Conservation (phyloP, 2,888 invertebrate genomes). For the Atethmia centrago region DNA sequence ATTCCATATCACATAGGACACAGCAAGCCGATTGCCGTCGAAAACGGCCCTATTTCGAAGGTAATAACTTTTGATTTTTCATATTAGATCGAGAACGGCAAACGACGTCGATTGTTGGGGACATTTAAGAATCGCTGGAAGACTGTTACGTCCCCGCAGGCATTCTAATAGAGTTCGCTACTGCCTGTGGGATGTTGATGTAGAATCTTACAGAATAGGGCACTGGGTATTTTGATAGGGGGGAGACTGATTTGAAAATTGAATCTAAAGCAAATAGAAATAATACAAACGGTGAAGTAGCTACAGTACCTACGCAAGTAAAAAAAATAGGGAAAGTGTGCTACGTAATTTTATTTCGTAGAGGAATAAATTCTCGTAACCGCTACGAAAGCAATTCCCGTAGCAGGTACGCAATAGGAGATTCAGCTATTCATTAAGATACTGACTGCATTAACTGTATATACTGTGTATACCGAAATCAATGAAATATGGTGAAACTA, state of each 20-base stretch:
- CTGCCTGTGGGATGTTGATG: constrained; percentile 63
- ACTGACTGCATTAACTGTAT: not conserved
- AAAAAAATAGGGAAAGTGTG: not conserved
- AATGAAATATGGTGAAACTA: not conserved
- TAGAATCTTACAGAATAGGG: constrained; percentile 62
- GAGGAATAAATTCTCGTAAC: not conserved
- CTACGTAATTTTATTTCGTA: constrained; percentile 4
- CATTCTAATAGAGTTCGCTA: constrained; percentile 83
- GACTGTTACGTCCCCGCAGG: constrained; percentile 84
- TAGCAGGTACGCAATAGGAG: not conserved
- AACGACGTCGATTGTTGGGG: constrained; percentile 74
- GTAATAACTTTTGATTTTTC: constrained; percentile 77
- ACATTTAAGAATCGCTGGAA: constrained; percentile 83
- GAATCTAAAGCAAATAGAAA: constrained; percentile 46
- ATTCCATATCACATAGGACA: constrained; percentile 23
- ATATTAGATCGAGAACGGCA: constrained; percentile 75
- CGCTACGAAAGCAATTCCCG: not conserved
- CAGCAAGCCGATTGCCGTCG: constrained; percentile 36
- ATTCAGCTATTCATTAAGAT: not conserved
- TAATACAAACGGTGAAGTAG: not conserved
- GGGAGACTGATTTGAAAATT: constrained; percentile 31
- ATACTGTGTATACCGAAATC: too few relatives aligned
- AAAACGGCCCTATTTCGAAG: constrained; percentile 63
- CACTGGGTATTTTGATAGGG: constrained; percentile 32
- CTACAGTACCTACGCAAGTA: not conserved